These are phyloP conservation scores for Colaptes auratus DNA, from an alignment of 2,113 vertebrate species.

Conservation along the genomic window DNA sequence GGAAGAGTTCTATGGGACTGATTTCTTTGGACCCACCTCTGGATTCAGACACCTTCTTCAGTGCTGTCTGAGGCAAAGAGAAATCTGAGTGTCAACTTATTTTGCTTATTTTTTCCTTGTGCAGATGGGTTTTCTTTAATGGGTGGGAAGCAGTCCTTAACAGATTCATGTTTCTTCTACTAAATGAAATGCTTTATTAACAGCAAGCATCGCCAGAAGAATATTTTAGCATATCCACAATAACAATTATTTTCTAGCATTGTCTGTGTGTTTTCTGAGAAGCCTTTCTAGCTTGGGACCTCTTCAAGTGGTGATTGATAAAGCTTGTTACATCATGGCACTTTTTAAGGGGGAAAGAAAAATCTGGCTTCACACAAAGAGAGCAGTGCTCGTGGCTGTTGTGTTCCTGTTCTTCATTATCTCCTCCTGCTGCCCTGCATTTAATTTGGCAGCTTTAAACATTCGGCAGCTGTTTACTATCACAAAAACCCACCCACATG, in stretches of 20 bases:
- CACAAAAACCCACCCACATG: constrained; percentile 64
- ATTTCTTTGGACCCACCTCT: not conserved
- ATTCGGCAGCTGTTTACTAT: constrained; percentile 67
- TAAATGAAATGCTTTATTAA: constrained; percentile 38
- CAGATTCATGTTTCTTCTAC: constrained; percentile 27
- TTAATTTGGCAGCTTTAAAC: constrained; percentile 61
- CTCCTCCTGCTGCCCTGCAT: constrained; percentile 52
- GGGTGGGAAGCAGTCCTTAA: constrained; percentile 14
- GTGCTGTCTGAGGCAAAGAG: not conserved
- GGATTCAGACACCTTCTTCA: not conserved
- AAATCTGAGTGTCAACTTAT: not conserved
- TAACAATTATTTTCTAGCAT: not conserved
- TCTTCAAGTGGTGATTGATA: constrained; percentile 19
- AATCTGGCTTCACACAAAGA: constrained; percentile 16
- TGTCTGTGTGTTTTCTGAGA: not conserved
- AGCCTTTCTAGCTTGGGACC: not conserved
- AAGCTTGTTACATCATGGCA: constrained; percentile 36
- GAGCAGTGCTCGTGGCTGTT: constrained; percentile 41
- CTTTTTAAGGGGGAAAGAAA: constrained; percentile 35
- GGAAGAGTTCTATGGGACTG: not conserved
- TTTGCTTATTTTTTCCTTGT: not conserved
- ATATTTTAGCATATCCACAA: not conserved
- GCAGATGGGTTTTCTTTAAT: not conserved
- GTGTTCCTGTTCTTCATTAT: constrained; percentile 67
- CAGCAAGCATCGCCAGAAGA: not conserved